Base-by-base conservation (phyloP, 2,888 invertebrate genomes). In the Bimastos eiseni region DNA sequence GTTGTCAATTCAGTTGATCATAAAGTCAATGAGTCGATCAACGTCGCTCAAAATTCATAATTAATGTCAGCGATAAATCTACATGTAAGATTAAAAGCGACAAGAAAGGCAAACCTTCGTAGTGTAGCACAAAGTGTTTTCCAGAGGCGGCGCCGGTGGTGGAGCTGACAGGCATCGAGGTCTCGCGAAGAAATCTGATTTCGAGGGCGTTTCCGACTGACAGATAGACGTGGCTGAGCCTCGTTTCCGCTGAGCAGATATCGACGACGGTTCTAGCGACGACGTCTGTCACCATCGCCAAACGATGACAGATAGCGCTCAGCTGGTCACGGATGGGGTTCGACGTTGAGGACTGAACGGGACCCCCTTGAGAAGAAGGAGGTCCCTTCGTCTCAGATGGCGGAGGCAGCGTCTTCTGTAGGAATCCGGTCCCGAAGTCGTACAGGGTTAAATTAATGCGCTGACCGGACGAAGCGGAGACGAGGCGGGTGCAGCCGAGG, bases 361-460 rank as follows among this genome's bases (percentile, higher is more conserved):
- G 11, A 19, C 17, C 15, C 44, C 13, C 13, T 19, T 86, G 1
- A 5, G 33, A 21, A 34, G 13, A 17, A 8, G 70, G n/a, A 8
- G 70, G 70, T 30, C 3, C 30, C 17, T 49, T 49, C 21, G 70
- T 70, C 70, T 70, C 30, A 70, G 70, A n/a, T 8, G 86, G n/a
- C 33, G 83, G n/a, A n/a, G n/a, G 24, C 86, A 36, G 86, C 24
- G 89, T 33, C n/a, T n/a, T 37, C 44, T 19, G 37, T 15, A 17
- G 89, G 49, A 33, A 2, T 0, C 70, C 38, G 8, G 70, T 34
- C 19, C 38, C 88, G 44, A 90, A 90, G 91, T 90, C 88, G 89
- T 38, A 90, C 36, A 90, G 90, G 33, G 91, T 91, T 17, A 91
- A 70, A 37, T 91, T 91, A 70, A 91, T 90, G 49, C 91, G 86